Evolutionary conservation across 1,140 invertebrate genomes (phyloP).

Genomic region (Aphaenogaster ashmeadi): DNA sequence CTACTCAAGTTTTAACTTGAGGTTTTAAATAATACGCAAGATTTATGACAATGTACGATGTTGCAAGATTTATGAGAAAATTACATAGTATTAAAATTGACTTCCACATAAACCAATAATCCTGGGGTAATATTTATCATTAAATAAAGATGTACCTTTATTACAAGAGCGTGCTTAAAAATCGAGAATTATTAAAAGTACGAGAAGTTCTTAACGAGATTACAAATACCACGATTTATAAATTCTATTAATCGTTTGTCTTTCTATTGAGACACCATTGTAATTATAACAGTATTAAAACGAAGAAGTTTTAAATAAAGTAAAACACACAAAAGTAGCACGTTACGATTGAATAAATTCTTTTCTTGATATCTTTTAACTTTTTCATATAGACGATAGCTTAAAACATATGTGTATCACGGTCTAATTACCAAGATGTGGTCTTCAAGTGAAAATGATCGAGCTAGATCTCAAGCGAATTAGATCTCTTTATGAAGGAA

Average conservation of each 20-base stretch:
- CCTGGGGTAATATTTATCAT: neutral
- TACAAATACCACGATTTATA: neutral
- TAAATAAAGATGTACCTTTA: neutral
- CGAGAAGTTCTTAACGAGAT: neutral
- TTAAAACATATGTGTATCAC: neutral
- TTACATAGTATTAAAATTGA: neutral
- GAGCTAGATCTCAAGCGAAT: neutral
- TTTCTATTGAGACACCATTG: neutral
- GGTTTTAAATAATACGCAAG: neutral
- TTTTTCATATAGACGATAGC: neutral
- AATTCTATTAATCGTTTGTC: neutral
- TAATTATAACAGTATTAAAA: neutral
- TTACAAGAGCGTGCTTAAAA: neutral
- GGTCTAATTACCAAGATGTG: neutral
- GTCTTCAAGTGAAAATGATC: neutral
- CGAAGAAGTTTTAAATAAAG: neutral
- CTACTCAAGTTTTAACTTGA: neutral
- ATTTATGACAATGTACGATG: neutral
- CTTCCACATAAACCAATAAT: neutral
- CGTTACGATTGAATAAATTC: conserved; percentile 21
- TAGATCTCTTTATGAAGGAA: neutral
- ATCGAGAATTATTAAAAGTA: conserved; percentile 27
- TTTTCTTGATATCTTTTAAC: neutral
- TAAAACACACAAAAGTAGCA: neutral
- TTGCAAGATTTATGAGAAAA: neutral